Conservation (phyloP, 2,797 vertebrate genomes). For the Coendou prehensilis region DNA sequence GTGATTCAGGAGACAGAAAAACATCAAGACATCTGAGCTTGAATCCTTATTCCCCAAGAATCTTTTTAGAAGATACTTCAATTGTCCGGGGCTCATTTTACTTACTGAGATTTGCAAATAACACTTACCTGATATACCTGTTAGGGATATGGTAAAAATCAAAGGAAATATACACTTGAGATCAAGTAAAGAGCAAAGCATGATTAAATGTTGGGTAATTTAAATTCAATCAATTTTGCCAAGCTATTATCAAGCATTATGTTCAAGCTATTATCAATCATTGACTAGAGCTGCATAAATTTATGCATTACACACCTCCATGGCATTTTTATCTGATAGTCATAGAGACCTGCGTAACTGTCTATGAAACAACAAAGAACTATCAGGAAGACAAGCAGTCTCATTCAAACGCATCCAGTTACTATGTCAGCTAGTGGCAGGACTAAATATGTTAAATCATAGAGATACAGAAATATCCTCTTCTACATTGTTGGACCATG, state of each 20-base stretch:
- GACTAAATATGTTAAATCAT: neutral
- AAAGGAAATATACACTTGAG: slow-evolving; percentile 29
- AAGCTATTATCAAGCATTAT: neutral
- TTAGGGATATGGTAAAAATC: neutral
- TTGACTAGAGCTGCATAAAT: neutral
- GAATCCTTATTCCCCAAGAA: neutral
- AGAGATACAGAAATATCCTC: slow-evolving; percentile 28
- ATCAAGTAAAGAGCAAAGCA: slow-evolving; percentile 54
- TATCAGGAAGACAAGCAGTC: slow-evolving; percentile 31
- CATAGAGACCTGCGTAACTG: neutral
- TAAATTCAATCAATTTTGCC: slow-evolving; percentile 50
- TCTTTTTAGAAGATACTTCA: slow-evolving; percentile 39
- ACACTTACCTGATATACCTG: neutral
- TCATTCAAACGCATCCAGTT: slow-evolving; percentile 28
- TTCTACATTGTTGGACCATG: neutral
- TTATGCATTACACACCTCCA: neutral
- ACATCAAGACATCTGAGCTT: neutral
- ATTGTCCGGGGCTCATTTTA: neutral
- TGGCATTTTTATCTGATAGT: neutral
- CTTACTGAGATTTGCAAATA: slow-evolving; percentile 63
- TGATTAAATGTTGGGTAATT: slow-evolving; percentile 9
- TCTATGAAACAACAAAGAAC: slow-evolving; percentile 44
- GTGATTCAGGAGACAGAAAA: slow-evolving; percentile 50
- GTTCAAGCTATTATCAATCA: neutral
- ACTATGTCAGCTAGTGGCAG: neutral